Conservation (phyloP, 2,113 vertebrate species). For the Larimichthys crocea region DNA sequence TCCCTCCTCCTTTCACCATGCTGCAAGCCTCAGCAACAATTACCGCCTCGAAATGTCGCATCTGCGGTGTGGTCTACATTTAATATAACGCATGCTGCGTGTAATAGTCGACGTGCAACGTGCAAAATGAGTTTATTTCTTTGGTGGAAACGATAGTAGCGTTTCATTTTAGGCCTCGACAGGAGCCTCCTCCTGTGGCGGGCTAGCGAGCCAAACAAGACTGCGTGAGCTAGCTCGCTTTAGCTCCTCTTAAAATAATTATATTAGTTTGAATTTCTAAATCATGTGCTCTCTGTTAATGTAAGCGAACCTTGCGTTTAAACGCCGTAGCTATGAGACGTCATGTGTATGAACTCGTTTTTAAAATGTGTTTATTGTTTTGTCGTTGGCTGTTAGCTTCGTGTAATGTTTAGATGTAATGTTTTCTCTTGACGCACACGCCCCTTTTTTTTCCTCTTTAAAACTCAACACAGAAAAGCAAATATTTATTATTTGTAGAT, state of each 20-base stretch:
- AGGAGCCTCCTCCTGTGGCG: slow-evolving; percentile 35
- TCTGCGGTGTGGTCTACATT: background rate
- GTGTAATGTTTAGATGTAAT: background rate
- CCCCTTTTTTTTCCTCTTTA: background rate
- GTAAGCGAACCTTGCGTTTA: background rate
- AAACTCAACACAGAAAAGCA: background rate
- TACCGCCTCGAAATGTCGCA: background rate
- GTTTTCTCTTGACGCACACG: slow-evolving; percentile 25
- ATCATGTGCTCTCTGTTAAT: accelerated
- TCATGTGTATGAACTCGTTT: background rate
- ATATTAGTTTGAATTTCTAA: accelerated
- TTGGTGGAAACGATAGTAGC: background rate
- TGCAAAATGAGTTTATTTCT: accelerated
- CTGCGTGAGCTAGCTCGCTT: slow-evolving; percentile 11
- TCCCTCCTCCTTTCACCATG: slow-evolving; percentile 20
- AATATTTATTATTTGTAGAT: background rate
- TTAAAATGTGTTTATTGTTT: background rate
- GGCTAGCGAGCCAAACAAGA: slow-evolving; percentile 52
- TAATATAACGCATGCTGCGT: accelerated
- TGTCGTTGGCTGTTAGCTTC: background rate
- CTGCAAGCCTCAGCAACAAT: slow-evolving; percentile 14
- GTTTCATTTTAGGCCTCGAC: slow-evolving; percentile 24
- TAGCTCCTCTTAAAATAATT: background rate
- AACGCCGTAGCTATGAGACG: background rate
- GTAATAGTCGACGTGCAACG: too few species aligned